A percentile compares a stretch with the other conserved stretches of the same genome.
Conservation (phyloP, 2,888 invertebrate genomes). For the Melieria crassipennis region DNA sequence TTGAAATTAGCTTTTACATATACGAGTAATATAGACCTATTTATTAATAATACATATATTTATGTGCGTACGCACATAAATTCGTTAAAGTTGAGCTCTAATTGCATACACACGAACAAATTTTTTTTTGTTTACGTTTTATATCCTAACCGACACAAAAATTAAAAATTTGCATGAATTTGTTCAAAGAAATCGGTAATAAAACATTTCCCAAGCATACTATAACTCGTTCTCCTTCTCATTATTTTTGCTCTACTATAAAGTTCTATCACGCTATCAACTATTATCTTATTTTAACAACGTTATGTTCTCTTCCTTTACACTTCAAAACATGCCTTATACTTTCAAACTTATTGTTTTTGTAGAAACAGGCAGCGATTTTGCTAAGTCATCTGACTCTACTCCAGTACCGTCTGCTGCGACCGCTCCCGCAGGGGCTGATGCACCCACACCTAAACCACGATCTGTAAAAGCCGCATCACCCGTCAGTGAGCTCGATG, state of each 20-base stretch:
- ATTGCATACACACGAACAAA: slow-evolving; percentile 52
- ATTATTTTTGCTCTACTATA: too few species aligned
- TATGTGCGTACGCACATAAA: slow-evolving; percentile 20
- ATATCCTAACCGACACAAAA: neutral
- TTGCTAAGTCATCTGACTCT: slow-evolving; percentile 56
- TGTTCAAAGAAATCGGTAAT: neutral
- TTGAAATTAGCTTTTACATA: too few species aligned
- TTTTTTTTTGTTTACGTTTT: slow-evolving; percentile 12
- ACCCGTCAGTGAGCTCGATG: slow-evolving; percentile 45
- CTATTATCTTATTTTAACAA: slow-evolving; percentile 51
- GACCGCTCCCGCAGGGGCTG: slow-evolving; percentile 48
- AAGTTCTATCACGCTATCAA: slow-evolving; percentile 40
- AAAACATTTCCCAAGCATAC: neutral
- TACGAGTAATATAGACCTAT: neutral
- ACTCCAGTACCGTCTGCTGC: slow-evolving; percentile 53
- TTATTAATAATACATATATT: slow-evolving; percentile 1
- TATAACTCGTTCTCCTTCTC: neutral
- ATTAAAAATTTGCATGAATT: neutral
- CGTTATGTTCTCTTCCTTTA: slow-evolving; percentile 52
- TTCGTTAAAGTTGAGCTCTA: slow-evolving; percentile 63
- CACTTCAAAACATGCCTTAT: slow-evolving; percentile 59
- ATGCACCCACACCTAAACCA: slow-evolving; percentile 68
- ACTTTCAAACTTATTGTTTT: slow-evolving; percentile 64
- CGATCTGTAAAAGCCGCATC: slow-evolving; percentile 61
- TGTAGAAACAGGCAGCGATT: slow-evolving; percentile 65